Base-by-base conservation (phyloP, 1,140 invertebrate species). In the Rhopalosiphum padi region DNA sequence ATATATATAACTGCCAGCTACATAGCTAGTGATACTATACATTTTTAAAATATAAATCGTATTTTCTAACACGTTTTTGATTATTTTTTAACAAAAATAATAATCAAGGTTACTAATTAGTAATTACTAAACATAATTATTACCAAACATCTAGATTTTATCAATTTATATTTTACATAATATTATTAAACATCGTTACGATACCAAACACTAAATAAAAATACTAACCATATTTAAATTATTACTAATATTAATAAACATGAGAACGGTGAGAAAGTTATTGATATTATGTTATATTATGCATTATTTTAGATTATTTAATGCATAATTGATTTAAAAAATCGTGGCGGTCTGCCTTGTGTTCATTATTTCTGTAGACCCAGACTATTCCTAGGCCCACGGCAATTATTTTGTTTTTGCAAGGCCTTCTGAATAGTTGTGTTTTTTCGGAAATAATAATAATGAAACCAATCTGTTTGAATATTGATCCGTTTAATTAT, bases 101-200 rank as follows among this genome's bases (percentile, higher is more conserved):
- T 35, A 18, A 77, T 77, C 60, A 77, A 77, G 60, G n/a, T 15
- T 77, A 18, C 15, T 77, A n/a, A 77, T 15, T 77, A 18, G 4
- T 77, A n/a, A 77, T 77, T n/a, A 77, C 30, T 18, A 18, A 18
- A 15, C 60, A 35, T 21, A 77, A 18, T 51, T 51, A 51, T n/a
- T 77, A 77, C n/a, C n/a, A 77, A n/a, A n/a, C n/a, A 77, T n/a
- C n/a, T n/a, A 77, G 60, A 77, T 77, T 77, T 77, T 77, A 77
- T 77, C 25, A 30, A 68, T 68, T 68, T 15, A n/a, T 4, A 68
- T 68, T 68, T 68, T 68, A 21, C 30, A 77, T 18, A 77, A 18
- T 6, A 77, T 77, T 77, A 77, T 77, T 77, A 77, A 18, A n/a
- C 30, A 77, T 77, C 60, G 60, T 77, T 77, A 77, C 1, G 30